Evolutionary conservation across 2,888 invertebrate genomes (phyloP), one percentile per base, ranked within the genome.

Genomic region (Osmoderma eremita): DNA sequence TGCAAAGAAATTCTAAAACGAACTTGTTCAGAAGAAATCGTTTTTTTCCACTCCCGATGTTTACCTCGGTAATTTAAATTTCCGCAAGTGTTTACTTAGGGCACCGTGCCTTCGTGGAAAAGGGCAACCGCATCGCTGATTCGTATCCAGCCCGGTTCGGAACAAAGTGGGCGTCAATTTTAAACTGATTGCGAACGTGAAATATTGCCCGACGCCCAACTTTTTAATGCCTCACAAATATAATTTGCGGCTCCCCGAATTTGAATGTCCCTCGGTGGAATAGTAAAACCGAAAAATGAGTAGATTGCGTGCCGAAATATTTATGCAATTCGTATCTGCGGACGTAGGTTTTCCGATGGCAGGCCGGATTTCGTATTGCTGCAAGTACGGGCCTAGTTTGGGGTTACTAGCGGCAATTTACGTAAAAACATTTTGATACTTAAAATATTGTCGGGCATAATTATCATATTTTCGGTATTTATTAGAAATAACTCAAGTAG

Each of bases 181-280:
- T 67, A 62, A 67, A 62, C 63, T 67, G 67, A 67, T 67, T 58
- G 58, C 49, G 49, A 56, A 45, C 58, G 67, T 54, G 63, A 67
- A 67, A 67, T 63, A 67, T 63, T 53, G 48, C 53, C 45, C 45
- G 42, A 42, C 62, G 62, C 53, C 53, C 41, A 56, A 63, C 66
- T 67, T 70, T 71, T 69, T 69, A 69, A 70, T 53, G 69, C 65
- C 65, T 66, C 65, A 54, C 67, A 56, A 65, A 65, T 65, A 71
- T 71, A 69, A 71, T 72, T 70, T 72, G 72, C 66, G 72, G 72
- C 72, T 72, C 71, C 70, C 69, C 72, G 72, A 72, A 69, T 72
- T 70, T 69, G 64, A 67, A 69, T 65, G 69, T 71, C 58, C 70
- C 72, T 71, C 72, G 62, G 61, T 66, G 67, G 72, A 63, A 53